A percentile compares a stretch with the other conserved stretches of the same genome.
Evolutionary conservation across 2,113 vertebrate genomes (phyloP).

Genomic region (Dendrocopos noguchii): DNA sequence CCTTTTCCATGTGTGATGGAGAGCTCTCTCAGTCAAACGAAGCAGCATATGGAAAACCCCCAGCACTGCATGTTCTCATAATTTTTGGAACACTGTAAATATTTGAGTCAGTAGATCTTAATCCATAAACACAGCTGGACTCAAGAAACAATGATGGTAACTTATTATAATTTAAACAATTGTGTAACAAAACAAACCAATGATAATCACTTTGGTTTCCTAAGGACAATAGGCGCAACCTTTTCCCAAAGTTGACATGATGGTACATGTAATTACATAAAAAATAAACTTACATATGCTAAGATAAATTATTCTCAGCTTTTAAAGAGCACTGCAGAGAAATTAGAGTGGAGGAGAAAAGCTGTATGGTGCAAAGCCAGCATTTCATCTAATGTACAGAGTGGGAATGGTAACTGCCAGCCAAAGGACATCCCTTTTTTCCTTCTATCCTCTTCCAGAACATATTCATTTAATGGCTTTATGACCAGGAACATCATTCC

Average conservation of each 20-base stretch:
- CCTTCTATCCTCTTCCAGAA: conserved; percentile 40
- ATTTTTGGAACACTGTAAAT: conserved; percentile 83
- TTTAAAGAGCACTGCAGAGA: conserved; percentile 71
- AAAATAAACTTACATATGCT: conserved; percentile 81
- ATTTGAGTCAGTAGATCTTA: conserved; percentile 85
- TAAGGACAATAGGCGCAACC: conserved; percentile 78
- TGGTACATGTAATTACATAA: conserved; percentile 75
- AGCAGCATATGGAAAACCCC: conserved; percentile 78
- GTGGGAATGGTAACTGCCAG: conserved; percentile 59
- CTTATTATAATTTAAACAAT: conserved; percentile 85
- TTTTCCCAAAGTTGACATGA: conserved; percentile 76
- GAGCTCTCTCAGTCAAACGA: conserved; percentile 27
- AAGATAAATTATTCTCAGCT: conserved; percentile 79
- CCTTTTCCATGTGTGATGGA: conserved; percentile 46
- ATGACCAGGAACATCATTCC: conserved; percentile 50
- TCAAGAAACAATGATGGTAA: conserved; percentile 77
- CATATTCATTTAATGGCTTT: conserved; percentile 54
- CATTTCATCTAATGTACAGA: conserved; percentile 45
- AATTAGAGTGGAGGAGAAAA: conserved; percentile 30
- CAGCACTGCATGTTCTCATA: conserved; percentile 78
- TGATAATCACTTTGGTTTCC: conserved; percentile 79
- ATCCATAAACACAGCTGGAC: conserved; percentile 86
- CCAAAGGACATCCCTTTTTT: conserved; percentile 32
- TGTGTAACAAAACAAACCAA: conserved; percentile 81
- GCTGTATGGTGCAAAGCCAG: conserved; percentile 56